A percentile compares a stretch with the other conserved stretches of the same genome.
phyloP scores from a whole-genome alignment of 2,888 invertebrate species.

The Pomacea canaliculata region DNA sequence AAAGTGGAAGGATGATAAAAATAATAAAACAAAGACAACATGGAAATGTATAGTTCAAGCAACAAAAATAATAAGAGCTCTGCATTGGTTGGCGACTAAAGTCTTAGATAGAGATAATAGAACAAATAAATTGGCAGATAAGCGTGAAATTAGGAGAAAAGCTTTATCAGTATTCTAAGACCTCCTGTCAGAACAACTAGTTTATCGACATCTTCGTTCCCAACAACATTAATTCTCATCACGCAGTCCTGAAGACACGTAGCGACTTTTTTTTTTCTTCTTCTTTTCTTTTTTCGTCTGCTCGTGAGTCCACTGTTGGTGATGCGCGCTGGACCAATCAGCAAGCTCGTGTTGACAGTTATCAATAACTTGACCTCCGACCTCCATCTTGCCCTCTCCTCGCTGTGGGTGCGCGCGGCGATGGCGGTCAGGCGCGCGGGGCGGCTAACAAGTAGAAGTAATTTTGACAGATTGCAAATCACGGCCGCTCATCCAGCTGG shows the following conservation, averaged over 20 bases:
- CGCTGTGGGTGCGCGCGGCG: not conserved
- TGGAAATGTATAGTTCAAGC: not conserved
- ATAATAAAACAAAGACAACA: not conserved
- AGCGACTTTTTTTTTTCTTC: no score
- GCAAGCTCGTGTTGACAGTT: not conserved
- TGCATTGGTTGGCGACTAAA: not conserved
- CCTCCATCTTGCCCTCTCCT: not conserved
- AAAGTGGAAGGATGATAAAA: not conserved
- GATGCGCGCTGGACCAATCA: conserved; percentile 1
- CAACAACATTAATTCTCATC: no score
- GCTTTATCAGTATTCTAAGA: no score
- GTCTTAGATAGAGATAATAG: not conserved
- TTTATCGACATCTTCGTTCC: no score
- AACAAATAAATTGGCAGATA: no score
- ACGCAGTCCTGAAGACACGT: no score
- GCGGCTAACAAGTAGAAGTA: conserved; percentile 14
- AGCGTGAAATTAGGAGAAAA: no score
- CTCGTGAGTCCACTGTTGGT: no score
- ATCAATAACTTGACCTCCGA: conserved; percentile 10
- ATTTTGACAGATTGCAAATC: conserved; percentile 12
- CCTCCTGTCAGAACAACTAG: no score
- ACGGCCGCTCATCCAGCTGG: not conserved
- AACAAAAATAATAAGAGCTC: not conserved
- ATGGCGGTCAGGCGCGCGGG: not conserved
- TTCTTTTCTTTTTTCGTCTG: no score